Conservation (phyloP, 2,797 vertebrate genomes). For the Anguilla anguilla region DNA sequence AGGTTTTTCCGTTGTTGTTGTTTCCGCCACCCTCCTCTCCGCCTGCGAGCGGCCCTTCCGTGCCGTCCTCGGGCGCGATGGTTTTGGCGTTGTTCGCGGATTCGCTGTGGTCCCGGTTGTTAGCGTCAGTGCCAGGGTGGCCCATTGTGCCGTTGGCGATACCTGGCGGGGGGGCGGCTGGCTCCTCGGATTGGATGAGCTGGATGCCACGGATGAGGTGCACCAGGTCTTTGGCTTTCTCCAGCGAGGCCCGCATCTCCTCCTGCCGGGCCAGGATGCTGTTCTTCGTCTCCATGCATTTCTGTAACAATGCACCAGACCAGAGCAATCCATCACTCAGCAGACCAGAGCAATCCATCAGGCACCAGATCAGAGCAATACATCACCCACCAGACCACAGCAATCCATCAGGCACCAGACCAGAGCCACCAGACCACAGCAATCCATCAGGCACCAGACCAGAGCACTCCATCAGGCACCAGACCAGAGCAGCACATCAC, state of each 20-base stretch:
- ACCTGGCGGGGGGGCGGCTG: constrained; percentile 62
- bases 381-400: neutral
- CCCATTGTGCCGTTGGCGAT: constrained; percentile 75
- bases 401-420: neutral
- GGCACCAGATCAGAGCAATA: no score
- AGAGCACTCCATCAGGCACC: no score
- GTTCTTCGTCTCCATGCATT: constrained; percentile 88
- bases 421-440: neutral
- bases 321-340: neutral
- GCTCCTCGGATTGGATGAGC: constrained; percentile 77
- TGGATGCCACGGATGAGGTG: constrained; percentile 85
- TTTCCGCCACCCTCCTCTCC: constrained; percentile 25
- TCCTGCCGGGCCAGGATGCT: constrained; percentile 82
- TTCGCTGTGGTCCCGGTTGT: constrained; percentile 44
- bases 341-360: no score
- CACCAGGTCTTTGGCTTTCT: constrained; percentile 85
- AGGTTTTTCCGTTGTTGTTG: constrained; percentile 51
- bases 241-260: constrained; percentile 87
- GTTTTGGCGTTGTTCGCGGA: neutral
- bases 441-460: neutral
- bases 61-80: neutral
- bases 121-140: constrained; percentile 61
- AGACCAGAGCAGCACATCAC: no score
- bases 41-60: neutral
- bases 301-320: constrained; percentile 60